Evolutionary conservation across 2,113 vertebrate species (phyloP), one percentile per base, ranked within the genome.

Genomic region (Eptatretus burgeri): DNA sequence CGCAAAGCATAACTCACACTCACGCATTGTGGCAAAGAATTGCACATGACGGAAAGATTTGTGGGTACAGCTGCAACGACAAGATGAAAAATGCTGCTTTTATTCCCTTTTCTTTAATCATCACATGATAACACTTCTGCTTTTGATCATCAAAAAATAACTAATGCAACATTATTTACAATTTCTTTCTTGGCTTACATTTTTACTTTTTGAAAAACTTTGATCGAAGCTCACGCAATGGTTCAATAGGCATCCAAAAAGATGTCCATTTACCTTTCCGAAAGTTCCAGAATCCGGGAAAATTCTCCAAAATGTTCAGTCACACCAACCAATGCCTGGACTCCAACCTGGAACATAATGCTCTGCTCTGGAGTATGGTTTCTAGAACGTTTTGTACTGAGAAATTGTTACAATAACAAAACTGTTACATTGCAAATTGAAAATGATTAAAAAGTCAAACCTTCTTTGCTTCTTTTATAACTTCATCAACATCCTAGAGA

Each of bases 301-400:
- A 89, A 93, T 70, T 89, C 91, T 66, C 71, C 79, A 16, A 77
- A 75, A 69, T 79, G 78, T 68, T 95, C 87, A 51, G 88, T 81
- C 53, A 96, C 91, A 10, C 76, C 79, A 62, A 96, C 69, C 27
- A 95, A 67, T 8, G 80, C 88, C 66, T 74, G 63, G 63, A 93
- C 63, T 2, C 79, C 81, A 64, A 74, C 78, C 91, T 96, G 66
- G 65, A 70, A 69, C 3, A 66, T 65, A 63, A 66, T 65, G 68
- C 71, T 13, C 64, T 65, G 68, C 71, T 13, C 64, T 13, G 53
- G 63, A 14, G 63, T 27, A 52, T 63, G 70, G 13, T 62, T 17
- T 49, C 13, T 12, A 51, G 27, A 13, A 62, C 69, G 67, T 62
- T 65, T 70, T 66, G 20, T 7, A 65, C 67, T 70, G 49, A 65